phyloP scores from a whole-genome alignment of 2,888 invertebrate species.

The Mythimna albipuncta region DNA sequence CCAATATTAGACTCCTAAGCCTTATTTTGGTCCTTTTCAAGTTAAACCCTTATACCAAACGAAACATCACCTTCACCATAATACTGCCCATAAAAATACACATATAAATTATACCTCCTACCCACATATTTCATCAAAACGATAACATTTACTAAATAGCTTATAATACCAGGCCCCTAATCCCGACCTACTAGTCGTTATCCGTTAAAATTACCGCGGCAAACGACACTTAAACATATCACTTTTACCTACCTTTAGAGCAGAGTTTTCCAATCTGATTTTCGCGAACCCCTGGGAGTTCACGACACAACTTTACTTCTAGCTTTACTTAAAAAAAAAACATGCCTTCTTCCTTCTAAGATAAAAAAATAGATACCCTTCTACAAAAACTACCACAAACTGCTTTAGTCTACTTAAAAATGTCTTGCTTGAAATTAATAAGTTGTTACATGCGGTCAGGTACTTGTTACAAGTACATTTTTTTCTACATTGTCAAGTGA shows the following conservation, averaged over 20 bases:
- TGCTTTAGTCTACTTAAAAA: no score
- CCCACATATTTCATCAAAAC: slow-evolving; percentile 35
- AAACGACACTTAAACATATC: slow-evolving; percentile 43
- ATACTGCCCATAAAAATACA: slow-evolving; percentile 7
- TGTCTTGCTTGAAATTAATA: no score
- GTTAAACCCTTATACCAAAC: neutral
- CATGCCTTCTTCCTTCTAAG: no score
- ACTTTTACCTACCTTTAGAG: slow-evolving; percentile 1
- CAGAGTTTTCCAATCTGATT: neutral
- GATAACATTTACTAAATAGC: slow-evolving; percentile 45
- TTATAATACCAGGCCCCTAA: slow-evolving; percentile 33
- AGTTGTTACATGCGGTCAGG: no score
- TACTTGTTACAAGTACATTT: no score
- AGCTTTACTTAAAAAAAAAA: no score
- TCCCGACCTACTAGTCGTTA: slow-evolving; percentile 41
- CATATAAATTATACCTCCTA: slow-evolving; percentile 8
- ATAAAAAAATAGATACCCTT: no score
- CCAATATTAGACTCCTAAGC: no score
- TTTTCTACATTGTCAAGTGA: no score
- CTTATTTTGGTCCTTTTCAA: neutral
- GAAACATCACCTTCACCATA: neutral
- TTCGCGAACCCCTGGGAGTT: no score
- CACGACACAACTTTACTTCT: no score
- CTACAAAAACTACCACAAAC: no score
- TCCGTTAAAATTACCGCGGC: slow-evolving; percentile 39